These are phyloP conservation scores for Cephus pygmeus DNA, from an alignment of 2,888 invertebrate genomes.

Conservation along the genomic window DNA sequence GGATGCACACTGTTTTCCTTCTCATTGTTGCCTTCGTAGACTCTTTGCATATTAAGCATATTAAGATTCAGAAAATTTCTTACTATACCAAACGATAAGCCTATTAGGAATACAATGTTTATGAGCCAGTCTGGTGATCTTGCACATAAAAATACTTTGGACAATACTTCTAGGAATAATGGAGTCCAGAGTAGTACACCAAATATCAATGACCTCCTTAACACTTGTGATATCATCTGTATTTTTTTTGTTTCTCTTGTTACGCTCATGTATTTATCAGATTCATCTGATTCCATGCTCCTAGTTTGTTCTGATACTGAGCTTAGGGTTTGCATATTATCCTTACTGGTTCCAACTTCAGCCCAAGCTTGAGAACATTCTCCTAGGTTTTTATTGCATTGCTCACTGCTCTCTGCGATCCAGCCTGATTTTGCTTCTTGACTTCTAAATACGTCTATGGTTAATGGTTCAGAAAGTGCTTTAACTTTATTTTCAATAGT, in stretches of 20 bases:
- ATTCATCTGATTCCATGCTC: background rate
- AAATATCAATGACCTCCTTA: constrained; percentile 39
- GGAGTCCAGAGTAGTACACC: constrained; percentile 52
- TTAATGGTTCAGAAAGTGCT: background rate
- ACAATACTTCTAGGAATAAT: constrained; percentile 41
- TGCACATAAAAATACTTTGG: constrained; percentile 44
- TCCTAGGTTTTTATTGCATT: background rate
- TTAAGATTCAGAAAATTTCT: constrained; percentile 47
- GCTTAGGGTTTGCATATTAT: background rate
- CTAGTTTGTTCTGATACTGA: background rate
- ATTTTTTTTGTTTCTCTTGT: constrained; percentile 26
- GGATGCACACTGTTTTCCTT: constrained; percentile 46
- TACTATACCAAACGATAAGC: constrained; percentile 35
- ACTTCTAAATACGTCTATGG: background rate
- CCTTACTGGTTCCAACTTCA: background rate
- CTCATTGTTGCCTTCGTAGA: constrained; percentile 11
- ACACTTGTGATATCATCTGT: constrained; percentile 28
- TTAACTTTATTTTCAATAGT: background rate
- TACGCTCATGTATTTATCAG: constrained; percentile 9
- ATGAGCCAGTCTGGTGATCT: constrained; percentile 42
- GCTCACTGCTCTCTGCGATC: constrained; percentile 1
- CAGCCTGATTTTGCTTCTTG: constrained; percentile 4
- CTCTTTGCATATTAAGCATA: constrained; percentile 37
- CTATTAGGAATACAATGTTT: constrained; percentile 38
- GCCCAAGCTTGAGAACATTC: background rate